Conservation (phyloP, 2,797 vertebrate genomes). For the Loriculus beryllinus region DNA sequence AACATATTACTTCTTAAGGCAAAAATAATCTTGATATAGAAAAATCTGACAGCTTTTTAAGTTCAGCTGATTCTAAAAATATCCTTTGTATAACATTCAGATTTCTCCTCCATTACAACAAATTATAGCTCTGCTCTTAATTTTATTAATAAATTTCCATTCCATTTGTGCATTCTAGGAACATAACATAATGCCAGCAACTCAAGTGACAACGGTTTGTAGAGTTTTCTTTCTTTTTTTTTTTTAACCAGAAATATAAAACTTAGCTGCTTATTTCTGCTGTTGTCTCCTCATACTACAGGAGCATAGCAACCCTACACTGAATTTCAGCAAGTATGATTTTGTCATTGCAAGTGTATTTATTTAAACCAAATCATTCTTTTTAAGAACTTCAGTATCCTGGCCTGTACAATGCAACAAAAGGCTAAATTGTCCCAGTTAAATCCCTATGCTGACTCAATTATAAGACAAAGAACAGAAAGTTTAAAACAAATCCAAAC, state of each 20-base stretch:
- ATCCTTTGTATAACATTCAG: neutral
- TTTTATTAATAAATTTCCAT: slow-evolving; percentile 14
- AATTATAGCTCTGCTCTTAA: neutral
- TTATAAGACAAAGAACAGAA: neutral
- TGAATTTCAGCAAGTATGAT: neutral
- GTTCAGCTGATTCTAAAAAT: slow-evolving; percentile 22
- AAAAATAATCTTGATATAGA: neutral
- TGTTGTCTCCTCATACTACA: neutral
- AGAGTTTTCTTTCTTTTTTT: neutral
- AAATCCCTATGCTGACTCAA: neutral
- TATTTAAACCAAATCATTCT: neutral
- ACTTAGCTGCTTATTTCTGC: neutral
- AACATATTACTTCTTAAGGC: neutral
- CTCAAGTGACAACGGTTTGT: rapidly evolving
- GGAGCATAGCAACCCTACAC: neutral
- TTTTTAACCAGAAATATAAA: neutral
- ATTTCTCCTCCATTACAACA: neutral
- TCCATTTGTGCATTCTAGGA: neutral
- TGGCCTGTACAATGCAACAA: neutral
- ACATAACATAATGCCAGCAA: neutral
- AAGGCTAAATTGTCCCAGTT: neutral
- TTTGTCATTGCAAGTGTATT: neutral
- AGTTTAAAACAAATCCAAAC: neutral
- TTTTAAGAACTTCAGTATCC: neutral
- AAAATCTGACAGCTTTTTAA: neutral